Conservation (phyloP, 2,797 vertebrate genomes). For the Calcarius lapponicus region DNA sequence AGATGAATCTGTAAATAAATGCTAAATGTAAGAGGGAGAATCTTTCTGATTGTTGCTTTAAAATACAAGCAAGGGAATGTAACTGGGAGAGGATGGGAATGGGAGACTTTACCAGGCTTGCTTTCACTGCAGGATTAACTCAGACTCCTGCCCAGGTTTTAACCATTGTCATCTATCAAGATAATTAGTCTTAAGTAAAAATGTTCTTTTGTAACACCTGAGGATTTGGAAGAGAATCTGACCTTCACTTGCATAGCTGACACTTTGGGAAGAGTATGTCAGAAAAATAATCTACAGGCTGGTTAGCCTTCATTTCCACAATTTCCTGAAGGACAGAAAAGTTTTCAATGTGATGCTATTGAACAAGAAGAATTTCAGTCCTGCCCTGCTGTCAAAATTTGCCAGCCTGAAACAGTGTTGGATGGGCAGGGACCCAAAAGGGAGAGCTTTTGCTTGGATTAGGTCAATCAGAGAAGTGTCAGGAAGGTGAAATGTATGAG, state of each 20-base stretch:
- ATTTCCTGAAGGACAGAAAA: not conserved
- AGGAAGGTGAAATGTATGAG: not conserved
- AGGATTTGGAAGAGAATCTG: not conserved
- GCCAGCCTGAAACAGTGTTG: not conserved
- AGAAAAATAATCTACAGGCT: not conserved
- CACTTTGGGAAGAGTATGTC: not conserved
- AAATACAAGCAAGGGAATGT: not conserved
- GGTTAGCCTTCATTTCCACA: not conserved
- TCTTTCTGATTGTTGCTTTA: not conserved
- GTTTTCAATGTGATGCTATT: not conserved
- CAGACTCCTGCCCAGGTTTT: not conserved
- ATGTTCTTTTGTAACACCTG: not conserved
- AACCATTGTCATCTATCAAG: not conserved
- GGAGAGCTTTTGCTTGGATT: not conserved
- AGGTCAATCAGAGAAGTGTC: not conserved
- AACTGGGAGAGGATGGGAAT: not conserved
- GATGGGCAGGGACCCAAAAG: not conserved
- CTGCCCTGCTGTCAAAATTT: accelerated
- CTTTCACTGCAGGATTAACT: not conserved
- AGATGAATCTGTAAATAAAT: not conserved
- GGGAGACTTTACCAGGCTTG: not conserved
- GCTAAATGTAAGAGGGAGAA: not conserved
- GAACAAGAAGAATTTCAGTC: not conserved
- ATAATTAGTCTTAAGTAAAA: not conserved
- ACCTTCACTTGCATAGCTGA: not conserved